phyloP scores from a whole-genome alignment of 2,797 vertebrate species.

The Microchirus variegatus region DNA sequence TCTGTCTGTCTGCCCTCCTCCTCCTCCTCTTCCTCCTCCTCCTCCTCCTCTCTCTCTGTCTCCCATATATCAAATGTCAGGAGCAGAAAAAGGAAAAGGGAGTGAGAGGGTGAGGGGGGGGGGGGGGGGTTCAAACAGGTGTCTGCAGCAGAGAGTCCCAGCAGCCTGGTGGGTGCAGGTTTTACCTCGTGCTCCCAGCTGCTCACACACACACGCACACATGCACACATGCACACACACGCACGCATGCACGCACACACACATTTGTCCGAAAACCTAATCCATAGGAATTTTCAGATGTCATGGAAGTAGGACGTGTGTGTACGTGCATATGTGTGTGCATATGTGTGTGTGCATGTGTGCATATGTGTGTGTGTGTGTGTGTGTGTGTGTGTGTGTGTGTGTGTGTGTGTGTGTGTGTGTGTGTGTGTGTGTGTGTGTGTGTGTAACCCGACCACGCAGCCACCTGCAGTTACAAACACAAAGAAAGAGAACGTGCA shows the following conservation, averaged over 20 bases:
- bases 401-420: slow-evolving; percentile 25
- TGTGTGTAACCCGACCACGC: slow-evolving; percentile 72
- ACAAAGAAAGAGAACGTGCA: slow-evolving; percentile 46
- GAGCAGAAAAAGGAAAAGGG: slow-evolving; percentile 3
- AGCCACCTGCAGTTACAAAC: slow-evolving; percentile 79
- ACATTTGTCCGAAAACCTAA: slow-evolving; percentile 66
- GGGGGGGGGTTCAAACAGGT: slow-evolving; percentile 74
- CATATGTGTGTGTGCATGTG: slow-evolving; percentile 25
- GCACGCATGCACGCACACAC: slow-evolving; percentile 5
- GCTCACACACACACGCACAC: slow-evolving; percentile 25
- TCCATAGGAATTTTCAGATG: slow-evolving; percentile 81
- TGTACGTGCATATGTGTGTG: slow-evolving; percentile 20
- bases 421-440: slow-evolving; percentile 20
- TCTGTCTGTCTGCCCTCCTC: slow-evolving; percentile 27
- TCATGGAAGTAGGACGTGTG: slow-evolving; percentile 43
- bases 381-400: slow-evolving; percentile 17
- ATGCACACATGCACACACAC: slow-evolving; percentile 7
- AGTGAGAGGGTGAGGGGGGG: slow-evolving; percentile 9
- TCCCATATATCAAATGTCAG: slow-evolving; percentile 58
- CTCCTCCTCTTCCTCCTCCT: background rate
- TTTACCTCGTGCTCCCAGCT: slow-evolving; percentile 74
- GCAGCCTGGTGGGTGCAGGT: slow-evolving; percentile 71
- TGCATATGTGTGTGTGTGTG: slow-evolving; percentile 12
- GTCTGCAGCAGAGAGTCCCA: slow-evolving; percentile 75
- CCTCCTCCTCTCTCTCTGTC: background rate